phyloP scores from a whole-genome alignment of 1,140 invertebrate genomes.

The Lanistes nyassanus region DNA sequence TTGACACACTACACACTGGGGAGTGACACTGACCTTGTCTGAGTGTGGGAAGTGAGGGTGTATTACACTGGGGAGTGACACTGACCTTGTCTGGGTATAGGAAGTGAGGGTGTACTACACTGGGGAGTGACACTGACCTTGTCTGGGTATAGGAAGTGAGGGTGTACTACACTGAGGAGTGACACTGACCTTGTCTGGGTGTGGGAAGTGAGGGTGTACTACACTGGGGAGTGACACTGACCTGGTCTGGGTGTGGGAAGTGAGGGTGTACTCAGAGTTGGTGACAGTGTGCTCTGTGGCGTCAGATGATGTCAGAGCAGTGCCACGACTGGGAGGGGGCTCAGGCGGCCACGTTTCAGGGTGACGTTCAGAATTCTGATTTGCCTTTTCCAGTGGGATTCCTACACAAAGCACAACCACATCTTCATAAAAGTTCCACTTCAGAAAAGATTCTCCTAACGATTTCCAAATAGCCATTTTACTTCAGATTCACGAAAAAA shows the following conservation, averaged over 20 bases:
- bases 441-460: neutral
- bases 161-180: too few species aligned
- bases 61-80: too few species aligned
- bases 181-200: constrained; percentile 34
- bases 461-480: too few species aligned
- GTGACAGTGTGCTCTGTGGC: constrained; percentile 45
- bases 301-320: constrained; percentile 53
- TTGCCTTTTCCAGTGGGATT: constrained; percentile 23
- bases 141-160: constrained; percentile 25
- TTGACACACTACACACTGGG: too few species aligned
- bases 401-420: constrained; percentile 11
- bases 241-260: constrained; percentile 32
- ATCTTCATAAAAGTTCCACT: neutral
- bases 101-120: constrained; percentile 27
- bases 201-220: constrained; percentile 6
- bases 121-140: too few species aligned
- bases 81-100: constrained; percentile 31
- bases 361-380: constrained; percentile 4
- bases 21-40: constrained; percentile 37
- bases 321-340: constrained; percentile 54
- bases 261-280: constrained; percentile 27
- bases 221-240: neutral
- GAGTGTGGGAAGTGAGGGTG: constrained; percentile 23
- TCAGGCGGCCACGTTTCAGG: constrained; percentile 5
- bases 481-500: too few species aligned